phyloP scores from a whole-genome alignment of 2,797 vertebrate genomes.

The Harpagifer antarcticus region DNA sequence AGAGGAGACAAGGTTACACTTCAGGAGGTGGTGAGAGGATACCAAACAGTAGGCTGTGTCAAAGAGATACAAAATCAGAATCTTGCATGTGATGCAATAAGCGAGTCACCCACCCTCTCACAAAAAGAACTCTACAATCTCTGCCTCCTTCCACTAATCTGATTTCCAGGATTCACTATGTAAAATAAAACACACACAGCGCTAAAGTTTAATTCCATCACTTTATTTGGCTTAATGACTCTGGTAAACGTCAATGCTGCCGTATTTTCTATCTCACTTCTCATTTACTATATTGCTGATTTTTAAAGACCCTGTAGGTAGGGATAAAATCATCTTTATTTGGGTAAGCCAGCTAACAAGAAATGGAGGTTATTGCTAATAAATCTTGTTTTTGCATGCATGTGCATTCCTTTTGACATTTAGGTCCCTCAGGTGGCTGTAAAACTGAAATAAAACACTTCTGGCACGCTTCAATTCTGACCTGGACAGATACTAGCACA shows the following conservation, averaged over 20 bases:
- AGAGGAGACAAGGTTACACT: constrained; percentile 62
- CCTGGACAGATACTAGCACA: constrained; percentile 21
- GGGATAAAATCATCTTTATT: constrained; percentile 49
- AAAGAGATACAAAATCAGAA: constrained; percentile 56
- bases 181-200: constrained; percentile 35
- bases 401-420: constrained; percentile 53
- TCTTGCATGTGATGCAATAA: constrained; percentile 56
- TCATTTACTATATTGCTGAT: constrained; percentile 13
- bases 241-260: constrained; percentile 6
- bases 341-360: constrained; percentile 30
- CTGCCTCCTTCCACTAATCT: constrained; percentile 48
- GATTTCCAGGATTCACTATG: constrained; percentile 47
- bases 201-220: constrained; percentile 27
- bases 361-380: constrained; percentile 39
- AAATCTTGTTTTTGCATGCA: constrained; percentile 57
- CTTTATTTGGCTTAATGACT: constrained; percentile 25
- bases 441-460: constrained; percentile 41
- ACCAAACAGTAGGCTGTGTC: constrained; percentile 64
- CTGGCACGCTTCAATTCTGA: constrained; percentile 35
- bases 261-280: constrained; percentile 21
- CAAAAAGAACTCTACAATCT: constrained; percentile 16
- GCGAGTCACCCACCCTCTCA: background rate
- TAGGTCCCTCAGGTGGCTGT: constrained; percentile 54
- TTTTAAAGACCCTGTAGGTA: constrained; percentile 36
- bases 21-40: constrained; percentile 70